phyloP scores from a whole-genome alignment of 2,113 vertebrate species.

The Salvelinus alpinus region DNA sequence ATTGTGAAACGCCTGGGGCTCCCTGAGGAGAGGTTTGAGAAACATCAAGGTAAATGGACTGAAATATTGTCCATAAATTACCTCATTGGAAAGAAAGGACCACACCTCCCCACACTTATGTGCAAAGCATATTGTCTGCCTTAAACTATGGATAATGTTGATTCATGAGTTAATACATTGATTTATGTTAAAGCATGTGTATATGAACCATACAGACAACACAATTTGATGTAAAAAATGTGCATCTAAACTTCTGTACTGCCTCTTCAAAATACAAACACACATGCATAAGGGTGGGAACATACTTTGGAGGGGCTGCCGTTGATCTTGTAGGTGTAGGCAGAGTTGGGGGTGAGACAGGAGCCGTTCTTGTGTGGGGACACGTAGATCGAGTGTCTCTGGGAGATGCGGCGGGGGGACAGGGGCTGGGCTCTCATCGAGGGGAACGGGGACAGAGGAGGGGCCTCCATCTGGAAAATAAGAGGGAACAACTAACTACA shows the following conservation, averaged over 20 bases:
- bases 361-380: constrained; percentile 89
- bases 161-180: too few relatives aligned
- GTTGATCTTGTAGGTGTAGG: constrained; percentile 87
- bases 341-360: constrained; percentile 76
- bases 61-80: too few relatives aligned
- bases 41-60: too few relatives aligned
- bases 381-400: constrained; percentile 88
- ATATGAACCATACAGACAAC: not conserved
- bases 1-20: too few relatives aligned
- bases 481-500: not conserved
- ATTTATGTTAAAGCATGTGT: too few relatives aligned
- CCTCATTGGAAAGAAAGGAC: too few relatives aligned
- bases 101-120: too few relatives aligned
- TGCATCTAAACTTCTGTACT: too few relatives aligned
- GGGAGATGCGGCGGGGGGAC: constrained; percentile 90
- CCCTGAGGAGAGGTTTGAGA: too few relatives aligned
- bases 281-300: constrained; percentile 5
- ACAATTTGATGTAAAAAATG: not conserved
- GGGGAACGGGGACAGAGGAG: constrained; percentile 90
- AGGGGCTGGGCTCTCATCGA: constrained; percentile 81
- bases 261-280: not conserved
- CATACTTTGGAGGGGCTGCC: constrained; percentile 92
- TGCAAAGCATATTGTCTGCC: too few relatives aligned
- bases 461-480: constrained; percentile 83
- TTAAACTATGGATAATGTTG: too few relatives aligned